Conservation (phyloP, 2,797 vertebrate genomes). For the Podarcis lilfordi region DNA sequence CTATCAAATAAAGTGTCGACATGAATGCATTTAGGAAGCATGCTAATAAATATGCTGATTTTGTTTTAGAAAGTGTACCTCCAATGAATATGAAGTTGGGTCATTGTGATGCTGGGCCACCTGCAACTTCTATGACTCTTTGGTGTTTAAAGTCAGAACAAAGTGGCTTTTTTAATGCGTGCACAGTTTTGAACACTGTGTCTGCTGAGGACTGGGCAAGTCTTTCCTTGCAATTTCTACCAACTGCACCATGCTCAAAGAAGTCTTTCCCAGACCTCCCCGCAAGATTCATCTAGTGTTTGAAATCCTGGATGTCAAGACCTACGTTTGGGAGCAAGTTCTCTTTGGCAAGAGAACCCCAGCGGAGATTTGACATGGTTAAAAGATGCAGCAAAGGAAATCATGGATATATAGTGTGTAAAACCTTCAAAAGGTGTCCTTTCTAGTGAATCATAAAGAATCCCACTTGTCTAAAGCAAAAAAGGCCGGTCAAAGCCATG, state of each 20-base stretch:
- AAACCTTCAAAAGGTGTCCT: too few species aligned
- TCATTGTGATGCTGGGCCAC: neutral
- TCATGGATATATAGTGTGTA: too few species aligned
- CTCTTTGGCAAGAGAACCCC: too few species aligned
- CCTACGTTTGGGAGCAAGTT: too few species aligned
- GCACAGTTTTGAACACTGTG: neutral
- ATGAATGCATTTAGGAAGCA: neutral
- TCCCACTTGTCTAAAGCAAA: too few species aligned
- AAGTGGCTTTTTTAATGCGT: neutral
- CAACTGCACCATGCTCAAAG: neutral
- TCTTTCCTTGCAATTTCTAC: neutral
- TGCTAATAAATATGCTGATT: conserved; percentile 15
- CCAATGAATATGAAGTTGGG: neutral
- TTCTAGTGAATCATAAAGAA: too few species aligned
- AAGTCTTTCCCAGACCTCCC: too few species aligned
- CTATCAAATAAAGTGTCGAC: conserved; percentile 6
- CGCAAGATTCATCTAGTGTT: too few species aligned
- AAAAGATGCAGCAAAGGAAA: too few species aligned
- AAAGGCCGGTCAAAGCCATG: too few species aligned
- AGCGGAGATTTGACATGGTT: too few species aligned
- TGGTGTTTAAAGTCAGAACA: neutral
- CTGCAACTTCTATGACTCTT: neutral
- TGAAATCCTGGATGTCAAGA: too few species aligned
- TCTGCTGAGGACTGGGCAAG: neutral
- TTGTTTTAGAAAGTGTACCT: neutral